Percentiles rank a stretch among this genome's conserved stretches.
Evolutionary conservation across 2,888 invertebrate species (phyloP).

Genomic region (Desoria tigrina): DNA sequence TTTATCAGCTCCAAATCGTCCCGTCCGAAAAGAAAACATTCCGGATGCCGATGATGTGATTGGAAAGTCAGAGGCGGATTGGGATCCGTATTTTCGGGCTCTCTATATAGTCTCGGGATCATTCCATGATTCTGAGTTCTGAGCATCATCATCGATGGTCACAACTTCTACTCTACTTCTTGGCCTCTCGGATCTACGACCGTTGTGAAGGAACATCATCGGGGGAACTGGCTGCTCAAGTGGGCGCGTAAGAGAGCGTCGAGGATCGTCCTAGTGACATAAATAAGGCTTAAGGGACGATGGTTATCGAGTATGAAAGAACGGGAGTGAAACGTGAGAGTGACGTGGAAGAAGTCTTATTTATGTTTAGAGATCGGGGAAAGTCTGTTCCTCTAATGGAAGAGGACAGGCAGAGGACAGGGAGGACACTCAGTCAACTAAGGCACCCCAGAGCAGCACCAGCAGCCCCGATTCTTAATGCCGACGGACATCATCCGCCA

Average conservation of each 20-base stretch:
- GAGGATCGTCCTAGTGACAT: conserved; percentile 48
- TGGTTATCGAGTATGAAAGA: conserved; percentile 54
- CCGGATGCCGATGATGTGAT: conserved; percentile 4
- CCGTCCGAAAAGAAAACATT: background rate
- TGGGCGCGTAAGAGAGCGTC: conserved; percentile 21
- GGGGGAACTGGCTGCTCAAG: conserved; percentile 12
- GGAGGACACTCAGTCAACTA: conserved; percentile 26
- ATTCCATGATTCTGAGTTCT: too few species aligned
- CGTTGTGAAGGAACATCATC: background rate
- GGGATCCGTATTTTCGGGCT: background rate
- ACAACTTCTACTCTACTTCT: background rate
- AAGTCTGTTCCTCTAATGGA: conserved; percentile 51
- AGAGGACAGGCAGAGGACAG: conserved; percentile 53
- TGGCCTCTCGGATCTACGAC: too few species aligned
- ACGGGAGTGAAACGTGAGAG: conserved; percentile 54
- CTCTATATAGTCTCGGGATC: too few species aligned
- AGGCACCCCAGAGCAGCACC: conserved; percentile 17
- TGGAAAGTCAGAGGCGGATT: background rate
- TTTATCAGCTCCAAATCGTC: background rate
- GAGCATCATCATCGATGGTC: too few species aligned
- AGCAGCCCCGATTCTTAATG: conserved; percentile 1
- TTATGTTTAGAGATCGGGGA: conserved; percentile 52
- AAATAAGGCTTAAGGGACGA: conserved; percentile 54
- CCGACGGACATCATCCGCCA: conserved; percentile 7
- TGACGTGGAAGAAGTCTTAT: conserved; percentile 54